Conservation (phyloP, 2,888 invertebrate genomes). For the Caenorhabditis sp. region DNA sequence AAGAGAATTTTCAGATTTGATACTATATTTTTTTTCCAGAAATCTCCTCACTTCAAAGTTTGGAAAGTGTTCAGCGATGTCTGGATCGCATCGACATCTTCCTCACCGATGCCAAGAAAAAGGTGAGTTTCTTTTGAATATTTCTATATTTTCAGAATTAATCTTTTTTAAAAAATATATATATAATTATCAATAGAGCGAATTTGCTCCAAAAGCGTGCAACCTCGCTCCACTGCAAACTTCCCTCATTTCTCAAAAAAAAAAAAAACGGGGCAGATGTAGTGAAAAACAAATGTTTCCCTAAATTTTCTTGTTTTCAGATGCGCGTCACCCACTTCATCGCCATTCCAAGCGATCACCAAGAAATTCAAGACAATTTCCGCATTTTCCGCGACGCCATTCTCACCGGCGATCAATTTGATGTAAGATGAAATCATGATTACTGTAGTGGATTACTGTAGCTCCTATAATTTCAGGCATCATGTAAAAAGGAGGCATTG, state of each 20-base stretch:
- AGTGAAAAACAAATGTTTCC: too few species aligned
- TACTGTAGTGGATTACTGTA: not conserved
- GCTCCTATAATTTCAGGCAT: slow-evolving; percentile 19
- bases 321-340: slow-evolving; percentile 41
- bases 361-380: slow-evolving; percentile 28
- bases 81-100: slow-evolving; percentile 46
- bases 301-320: slow-evolving; percentile 8
- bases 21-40: slow-evolving; percentile 17
- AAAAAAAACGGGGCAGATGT: too few species aligned
- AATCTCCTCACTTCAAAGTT: slow-evolving; percentile 29
- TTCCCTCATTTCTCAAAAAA: too few species aligned
- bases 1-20: not conserved
- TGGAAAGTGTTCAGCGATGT: slow-evolving; percentile 48
- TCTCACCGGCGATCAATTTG: slow-evolving; percentile 15
- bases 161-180: too few species aligned
- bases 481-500: slow-evolving; percentile 32
- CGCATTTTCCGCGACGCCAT: slow-evolving; percentile 27
- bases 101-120: slow-evolving; percentile 19
- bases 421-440: slow-evolving; percentile 5
- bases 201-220: too few species aligned
- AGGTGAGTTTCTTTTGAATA: not conserved
- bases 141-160: too few species aligned
- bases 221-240: too few species aligned
- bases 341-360: slow-evolving; percentile 37
- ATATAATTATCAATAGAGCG: too few species aligned